Evolutionary conservation across 1,140 invertebrate species (phyloP), one percentile per base, ranked within the genome.

Genomic region (Galendromus occidentalis): DNA sequence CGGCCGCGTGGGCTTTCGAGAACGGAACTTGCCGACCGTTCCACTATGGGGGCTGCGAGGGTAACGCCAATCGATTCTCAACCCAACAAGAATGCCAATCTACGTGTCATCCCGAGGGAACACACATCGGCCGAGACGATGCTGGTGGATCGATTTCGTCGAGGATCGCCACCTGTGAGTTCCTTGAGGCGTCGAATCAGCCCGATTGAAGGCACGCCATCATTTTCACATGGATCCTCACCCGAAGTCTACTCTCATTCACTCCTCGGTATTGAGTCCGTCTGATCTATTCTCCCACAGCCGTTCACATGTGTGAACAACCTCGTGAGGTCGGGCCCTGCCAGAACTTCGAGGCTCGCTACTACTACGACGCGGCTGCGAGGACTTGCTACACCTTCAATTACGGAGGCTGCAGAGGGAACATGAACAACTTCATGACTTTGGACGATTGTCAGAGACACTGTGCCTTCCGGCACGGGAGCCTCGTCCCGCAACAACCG

Each of bases 21-120:
- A 83, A 83, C 0, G 81, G 80, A 69, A 73, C 76, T 29, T 92
- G 89, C 72, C 76, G 81, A 68, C 81, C 82, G 68, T 92, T 91
- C 72, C 84, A 84, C 66, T 92, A 87, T 72, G 76, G 77, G 42
- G 76, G 76, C 1, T 91, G 88, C 74, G 82, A 89, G 66, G 91
- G 91, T 44, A 97, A 94, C 73, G 84, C 82, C 67, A 93, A 95
- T 74, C 84, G 85, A 68, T 98, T 94, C 74, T 82, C 86, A 59
- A 85, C 80, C 0, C 76, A 82, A 66, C 85, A 92, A 70, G 82
- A 88, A 64, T 98, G 93, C 73, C 82, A 89, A 71, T 73, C 81
- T 64, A 80, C 82, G 18, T 96, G 91, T 39, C 33, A 39, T 39
- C 9, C 70, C 81, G 84, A 25, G 78, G 82, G 42, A 81, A 83